Evolutionary conservation across 1,140 invertebrate genomes (phyloP), one percentile per base, ranked within the genome.

Genomic region (Meteorus sp.): DNA sequence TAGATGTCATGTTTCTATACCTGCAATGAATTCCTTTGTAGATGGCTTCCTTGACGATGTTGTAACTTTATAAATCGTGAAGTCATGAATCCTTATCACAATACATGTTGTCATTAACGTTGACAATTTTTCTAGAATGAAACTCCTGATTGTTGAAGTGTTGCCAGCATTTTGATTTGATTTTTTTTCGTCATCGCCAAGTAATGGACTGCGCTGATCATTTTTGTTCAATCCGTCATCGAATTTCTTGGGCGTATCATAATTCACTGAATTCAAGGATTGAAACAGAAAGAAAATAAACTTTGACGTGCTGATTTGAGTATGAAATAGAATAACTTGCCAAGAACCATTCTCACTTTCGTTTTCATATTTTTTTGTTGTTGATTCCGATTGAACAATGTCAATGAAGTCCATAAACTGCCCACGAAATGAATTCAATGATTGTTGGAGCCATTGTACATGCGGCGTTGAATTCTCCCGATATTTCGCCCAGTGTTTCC

Each of bases 21-120:
- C 91, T 75, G 87, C 84, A 55, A 95, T 81, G 71, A 94, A 92
- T 77, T 93, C 91, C 68, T 90, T 88, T 2, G 87, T 84, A 41
- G 84, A 76, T 39, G 85, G 82, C 66, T 88, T 89, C 64, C 85
- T 84, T 23, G 85, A 85, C 1, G 89, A 84, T 2, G 89, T 91
- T 0, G 89, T 88, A 51, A 95, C 92, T 80, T 90, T 88, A 70
- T 89, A 93, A 11, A 95, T 81, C 0, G 86, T 89, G 64, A 95
- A 92, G 72, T 98, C 93, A 65, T 93, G 89, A 62, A 98, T 87
- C 67, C 94, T 85, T 20, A 98, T 80, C 20, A 98, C 86, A 13
- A 94, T 85, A 78, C 94, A 97, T 8, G 92, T 90, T 3, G 93
- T 95, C 89, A 97, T 94, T 29, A 98, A 74, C 75, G 94, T 94